Percentiles rank a stretch among this genome's conserved stretches.
phyloP scores from a whole-genome alignment of 2,113 vertebrate genomes.

The Hiodon alosoides region DNA sequence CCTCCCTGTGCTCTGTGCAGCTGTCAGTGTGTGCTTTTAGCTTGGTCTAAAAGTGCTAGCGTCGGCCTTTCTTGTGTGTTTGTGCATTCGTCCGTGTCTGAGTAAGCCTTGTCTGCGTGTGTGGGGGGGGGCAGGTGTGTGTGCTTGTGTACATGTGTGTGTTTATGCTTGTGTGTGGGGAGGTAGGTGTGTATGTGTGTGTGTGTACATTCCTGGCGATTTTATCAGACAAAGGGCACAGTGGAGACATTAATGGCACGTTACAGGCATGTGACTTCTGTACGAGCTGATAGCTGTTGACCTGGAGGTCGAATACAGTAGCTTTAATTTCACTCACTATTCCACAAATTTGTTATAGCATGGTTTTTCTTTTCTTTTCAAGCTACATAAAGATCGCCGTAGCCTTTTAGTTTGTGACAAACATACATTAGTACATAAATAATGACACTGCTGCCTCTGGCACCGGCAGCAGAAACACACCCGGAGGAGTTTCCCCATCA shows the following conservation, averaged over 20 bases:
- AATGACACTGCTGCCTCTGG: too few species aligned
- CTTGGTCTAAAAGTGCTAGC: conserved; percentile 5
- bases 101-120: conserved; percentile 9
- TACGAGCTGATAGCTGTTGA: neutral
- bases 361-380: too few species aligned
- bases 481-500: neutral
- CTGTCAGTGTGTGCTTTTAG: conserved; percentile 1
- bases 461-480: neutral
- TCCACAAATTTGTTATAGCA: too few species aligned
- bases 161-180: conserved; percentile 2
- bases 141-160: neutral
- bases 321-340: neutral
- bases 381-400: too few species aligned
- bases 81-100: conserved; percentile 19
- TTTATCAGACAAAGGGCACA: conserved; percentile 4
- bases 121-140: neutral
- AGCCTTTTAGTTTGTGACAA: too few species aligned
- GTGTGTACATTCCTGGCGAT: conserved; percentile 12
- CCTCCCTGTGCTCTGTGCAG: neutral
- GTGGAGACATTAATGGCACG: neutral
- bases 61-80: conserved; percentile 22
- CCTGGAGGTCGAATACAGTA: neutral
- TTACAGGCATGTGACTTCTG: conserved; percentile 1
- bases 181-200: neutral
- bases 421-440: too few species aligned